Conservation (phyloP, 2,888 invertebrate species). For the Oscheius sp. region DNA sequence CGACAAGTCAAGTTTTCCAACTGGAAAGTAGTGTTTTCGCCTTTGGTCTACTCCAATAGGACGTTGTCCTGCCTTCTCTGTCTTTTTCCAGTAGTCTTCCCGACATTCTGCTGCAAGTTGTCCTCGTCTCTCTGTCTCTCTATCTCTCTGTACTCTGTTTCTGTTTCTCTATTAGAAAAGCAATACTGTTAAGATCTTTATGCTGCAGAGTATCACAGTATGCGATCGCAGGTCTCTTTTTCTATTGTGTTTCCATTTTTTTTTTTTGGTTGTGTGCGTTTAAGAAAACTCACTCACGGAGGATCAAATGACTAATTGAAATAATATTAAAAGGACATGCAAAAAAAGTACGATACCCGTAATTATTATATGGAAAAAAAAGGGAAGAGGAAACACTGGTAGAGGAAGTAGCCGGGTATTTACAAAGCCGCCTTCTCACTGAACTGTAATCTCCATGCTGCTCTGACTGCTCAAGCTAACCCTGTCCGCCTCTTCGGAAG, state of each 20-base stretch:
- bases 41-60: too few relatives aligned
- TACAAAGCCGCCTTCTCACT: slow-evolving; percentile 34
- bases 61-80: too few relatives aligned
- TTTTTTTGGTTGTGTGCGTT: not conserved
- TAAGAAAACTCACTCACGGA: slow-evolving; percentile 25
- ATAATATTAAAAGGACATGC: not conserved
- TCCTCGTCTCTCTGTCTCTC: too few relatives aligned
- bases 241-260: slow-evolving; percentile 7
- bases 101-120: too few relatives aligned
- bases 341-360: slow-evolving; percentile 8
- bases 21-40: too few relatives aligned
- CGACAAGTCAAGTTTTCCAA: too few relatives aligned
- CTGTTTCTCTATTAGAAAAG: too few relatives aligned
- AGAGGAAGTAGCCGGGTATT: not conserved
- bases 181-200: slow-evolving; percentile 7
- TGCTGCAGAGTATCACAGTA: slow-evolving; percentile 29
- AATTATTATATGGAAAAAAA: slow-evolving; percentile 15
- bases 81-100: too few relatives aligned
- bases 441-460: slow-evolving; percentile 37
- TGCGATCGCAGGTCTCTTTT: slow-evolving; percentile 21
- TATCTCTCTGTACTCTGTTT: too few relatives aligned
- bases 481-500: slow-evolving; percentile 38
- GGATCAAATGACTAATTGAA: not conserved
- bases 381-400: not conserved
- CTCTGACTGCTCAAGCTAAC: slow-evolving; percentile 37